A percentile compares a stretch with the other conserved stretches of the same genome.
Conservation (phyloP, 2,888 invertebrate species). For the Maniola hyperantus region DNA sequence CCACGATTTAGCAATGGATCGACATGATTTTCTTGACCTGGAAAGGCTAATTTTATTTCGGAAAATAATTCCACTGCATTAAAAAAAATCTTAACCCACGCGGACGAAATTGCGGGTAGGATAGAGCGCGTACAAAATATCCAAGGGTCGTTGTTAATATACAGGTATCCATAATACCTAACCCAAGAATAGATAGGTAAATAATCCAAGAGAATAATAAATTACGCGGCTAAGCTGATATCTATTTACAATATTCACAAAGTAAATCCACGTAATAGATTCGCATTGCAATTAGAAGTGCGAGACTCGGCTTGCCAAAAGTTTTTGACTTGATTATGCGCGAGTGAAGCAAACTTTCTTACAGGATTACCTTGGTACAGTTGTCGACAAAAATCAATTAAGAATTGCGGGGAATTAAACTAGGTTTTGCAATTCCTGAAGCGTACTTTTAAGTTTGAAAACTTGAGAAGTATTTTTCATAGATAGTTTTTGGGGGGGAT, state of each 20-base stretch:
- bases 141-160: not conserved
- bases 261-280: constrained; percentile 48
- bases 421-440: constrained; percentile 11
- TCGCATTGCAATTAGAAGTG: constrained; percentile 49
- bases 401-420: constrained; percentile 22
- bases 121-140: no score
- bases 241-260: constrained; percentile 42
- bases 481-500: no score
- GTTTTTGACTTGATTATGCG: constrained; percentile 45
- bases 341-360: constrained; percentile 43
- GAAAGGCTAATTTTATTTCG: no score
- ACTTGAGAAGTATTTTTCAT: no score
- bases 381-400: constrained; percentile 39
- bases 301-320: constrained; percentile 46
- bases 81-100: no score
- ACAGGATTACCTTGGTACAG: constrained; percentile 36
- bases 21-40: no score
- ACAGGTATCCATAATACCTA: not conserved
- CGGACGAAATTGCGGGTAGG: no score
- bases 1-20: no score
- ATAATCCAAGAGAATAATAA: not conserved
- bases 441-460: not conserved
- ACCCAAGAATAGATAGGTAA: not conserved
- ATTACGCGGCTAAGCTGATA: constrained; percentile 36
- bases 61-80: no score